Evolutionary conservation across 2,797 vertebrate species (phyloP), one percentile per base, ranked within the genome.

Genomic region (Pempheris klunzingeri): DNA sequence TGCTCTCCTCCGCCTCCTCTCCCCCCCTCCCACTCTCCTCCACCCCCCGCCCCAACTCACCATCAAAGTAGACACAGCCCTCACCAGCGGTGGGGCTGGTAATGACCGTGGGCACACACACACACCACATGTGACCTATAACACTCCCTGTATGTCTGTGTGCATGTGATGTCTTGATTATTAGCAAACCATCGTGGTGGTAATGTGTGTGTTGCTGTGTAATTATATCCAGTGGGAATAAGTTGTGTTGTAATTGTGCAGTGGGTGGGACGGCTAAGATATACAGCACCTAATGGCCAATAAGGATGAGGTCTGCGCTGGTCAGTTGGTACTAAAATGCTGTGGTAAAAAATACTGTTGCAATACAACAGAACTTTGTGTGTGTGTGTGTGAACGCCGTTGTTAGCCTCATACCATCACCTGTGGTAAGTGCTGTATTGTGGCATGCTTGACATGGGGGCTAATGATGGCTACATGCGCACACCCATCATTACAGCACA

Each of bases 11-110:
- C 65, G 6, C 69, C 58, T 34, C 74, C 36, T 0, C 28, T n/a
- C 46, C 18, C 10, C 64, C 28, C 4, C 44, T 7, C 2, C 63
- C n/a, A n/a, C n/a, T n/a, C 43, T 41, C 43, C 28, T 12, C 65
- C 30, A 20, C 34, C 44, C 17, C 22, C 34, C 44, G 13, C 22
- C 18, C 69, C 41, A 34, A 66, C 81, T 84, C 67, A 53, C 70
- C 88, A 90, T 92, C 90, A 92, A 91, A 93, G 87, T 66, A 81
- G 74, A 90, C 78, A 85, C 72, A 60, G 67, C 26, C 63, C 80
- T 82, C 52, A 70, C 83, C 88, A 87, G 81, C 38, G 58, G 86
- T 83, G 74, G 59, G 26, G 74, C 86, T 88, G 78, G 78, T 92
- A 92, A 93, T 92, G 88, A 92, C 88, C 84, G 4, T 66, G 5